These are phyloP conservation scores for Danionella cerebrum DNA, from an alignment of 2,113 vertebrate species.

Conservation along the genomic window DNA sequence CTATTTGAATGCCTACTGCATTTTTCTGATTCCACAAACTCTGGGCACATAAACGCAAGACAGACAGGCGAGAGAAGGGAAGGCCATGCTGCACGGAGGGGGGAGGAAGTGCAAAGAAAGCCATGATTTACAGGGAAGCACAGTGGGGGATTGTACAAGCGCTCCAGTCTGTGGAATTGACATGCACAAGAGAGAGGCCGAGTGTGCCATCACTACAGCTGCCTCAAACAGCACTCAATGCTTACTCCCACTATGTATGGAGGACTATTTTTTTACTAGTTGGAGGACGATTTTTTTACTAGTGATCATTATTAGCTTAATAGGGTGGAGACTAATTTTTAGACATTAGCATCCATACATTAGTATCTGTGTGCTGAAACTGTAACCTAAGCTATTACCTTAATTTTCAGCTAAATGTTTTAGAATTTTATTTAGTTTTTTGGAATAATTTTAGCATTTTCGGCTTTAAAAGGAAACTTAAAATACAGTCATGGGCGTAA, in stretches of 20 bases:
- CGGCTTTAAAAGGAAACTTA: too few species aligned
- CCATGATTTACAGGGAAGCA: conserved; percentile 56
- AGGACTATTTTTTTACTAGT: too few species aligned
- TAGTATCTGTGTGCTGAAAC: too few species aligned
- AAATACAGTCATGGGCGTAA: too few species aligned
- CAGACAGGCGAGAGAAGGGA: conserved; percentile 18
- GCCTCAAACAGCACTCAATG: conserved; percentile 44
- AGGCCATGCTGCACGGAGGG: background rate
- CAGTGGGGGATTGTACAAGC: conserved; percentile 59
- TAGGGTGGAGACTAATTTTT: too few species aligned
- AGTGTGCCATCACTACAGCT: conserved; percentile 55
- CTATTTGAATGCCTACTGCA: background rate
- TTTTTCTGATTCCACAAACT: conserved; percentile 33
- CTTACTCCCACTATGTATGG: background rate
- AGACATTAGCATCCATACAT: too few species aligned
- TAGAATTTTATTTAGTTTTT: too few species aligned
- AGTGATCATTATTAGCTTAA: too few species aligned
- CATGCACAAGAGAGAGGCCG: conserved; percentile 60
- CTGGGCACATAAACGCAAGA: conserved; percentile 22
- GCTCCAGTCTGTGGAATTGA: conserved; percentile 53
- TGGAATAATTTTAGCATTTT: too few species aligned
- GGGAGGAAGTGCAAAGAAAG: conserved; percentile 37
- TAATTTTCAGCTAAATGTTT: too few species aligned
- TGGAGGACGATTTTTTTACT: too few species aligned
- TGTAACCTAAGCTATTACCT: too few species aligned